These are phyloP conservation scores for Trichogramma evanescens DNA, from an alignment of 2,888 invertebrate genomes.

Conservation along the genomic window DNA sequence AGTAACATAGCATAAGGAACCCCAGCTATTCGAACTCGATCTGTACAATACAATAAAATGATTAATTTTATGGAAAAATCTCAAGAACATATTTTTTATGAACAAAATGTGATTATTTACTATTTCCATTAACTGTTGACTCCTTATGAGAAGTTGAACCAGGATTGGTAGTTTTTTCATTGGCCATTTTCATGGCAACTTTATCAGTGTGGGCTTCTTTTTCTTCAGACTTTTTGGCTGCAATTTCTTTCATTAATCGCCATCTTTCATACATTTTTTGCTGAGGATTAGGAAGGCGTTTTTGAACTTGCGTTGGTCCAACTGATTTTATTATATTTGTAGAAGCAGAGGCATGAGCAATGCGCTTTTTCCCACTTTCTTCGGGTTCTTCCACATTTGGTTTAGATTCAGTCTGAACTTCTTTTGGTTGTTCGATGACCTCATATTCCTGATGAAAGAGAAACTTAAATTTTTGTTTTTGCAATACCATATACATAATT, in stretches of 20 bases:
- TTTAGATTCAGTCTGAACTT: constrained; percentile 28
- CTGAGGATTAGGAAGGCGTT: constrained; percentile 35
- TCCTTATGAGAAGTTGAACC: constrained; percentile 20
- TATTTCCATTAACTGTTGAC: constrained; percentile 38
- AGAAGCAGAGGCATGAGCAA: constrained; percentile 58
- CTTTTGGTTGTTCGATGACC: constrained; percentile 37
- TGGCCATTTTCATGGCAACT: constrained; percentile 5
- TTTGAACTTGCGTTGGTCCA: constrained; percentile 32
- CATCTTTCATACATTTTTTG: constrained; percentile 42
- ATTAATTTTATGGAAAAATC: not conserved
- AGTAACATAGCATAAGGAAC: constrained; percentile 70
- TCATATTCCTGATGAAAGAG: constrained; percentile 37
- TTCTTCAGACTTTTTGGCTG: constrained; percentile 33
- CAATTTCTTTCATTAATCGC: constrained; percentile 37
- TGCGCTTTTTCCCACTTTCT: constrained; percentile 57
- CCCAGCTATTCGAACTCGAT: constrained; percentile 62
- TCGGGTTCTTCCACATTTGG: constrained; percentile 31
- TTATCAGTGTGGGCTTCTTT: constrained; percentile 13
- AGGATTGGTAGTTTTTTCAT: constrained; percentile 12
- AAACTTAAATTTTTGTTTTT: not conserved
- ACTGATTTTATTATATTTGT: constrained; percentile 28
- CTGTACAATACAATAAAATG: constrained; percentile 20
- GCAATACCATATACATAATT: not conserved
- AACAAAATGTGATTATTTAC: constrained; percentile 21
- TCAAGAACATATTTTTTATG: not conserved